Evolutionary conservation across 2,888 invertebrate species (phyloP), one percentile per base, ranked within the genome.

Genomic region (Athalia rosae): DNA sequence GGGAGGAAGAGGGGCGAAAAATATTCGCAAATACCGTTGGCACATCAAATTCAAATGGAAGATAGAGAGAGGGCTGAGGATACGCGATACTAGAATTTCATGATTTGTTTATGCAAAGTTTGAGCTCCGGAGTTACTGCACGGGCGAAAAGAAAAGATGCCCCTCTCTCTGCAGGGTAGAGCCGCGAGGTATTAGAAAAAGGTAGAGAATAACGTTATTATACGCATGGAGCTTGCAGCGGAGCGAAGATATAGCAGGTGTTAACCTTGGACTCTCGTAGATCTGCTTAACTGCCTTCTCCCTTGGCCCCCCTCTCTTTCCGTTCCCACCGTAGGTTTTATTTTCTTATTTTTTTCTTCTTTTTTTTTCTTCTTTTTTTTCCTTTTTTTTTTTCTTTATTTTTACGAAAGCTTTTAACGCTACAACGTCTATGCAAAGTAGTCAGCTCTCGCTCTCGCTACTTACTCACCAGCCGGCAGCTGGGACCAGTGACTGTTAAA

Each of bases 261-360:
- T 84, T 85, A 84, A 84, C 83, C 85, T 81, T 81, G 82, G 80
- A 82, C 83, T 79, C 81, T 82, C 82, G 82, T 85, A 84, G 83
- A 85, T 86, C 83, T 82, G 81, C 82, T 84, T 83, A 84, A 86
- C 83, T 82, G 83, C 84, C 11, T 28, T 28, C n/a, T 13, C 50
- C 59, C 28, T 28, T 2, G 28, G 28, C 28, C 28, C 28, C 28
- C 28, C 28, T 28, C 28, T 28, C 28, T 28, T 28, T 28, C 28
- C 28, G 28, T 28, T 28, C 28, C 28, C 28, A 28, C 28, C 28
- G 28, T 28, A 28, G 28, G 28, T 28, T 28, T 28, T 28, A n/a
- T 28, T 28, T 28, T 28, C n/a, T n/a, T 28, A 28, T 28, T 28
- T 28, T 28, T 28, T 28, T 28, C 28, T 28, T 28, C 28, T 28